Evolutionary conservation across 2,888 invertebrate genomes (phyloP), one percentile per base, ranked within the genome.

Genomic region (Apodemia mormo): DNA sequence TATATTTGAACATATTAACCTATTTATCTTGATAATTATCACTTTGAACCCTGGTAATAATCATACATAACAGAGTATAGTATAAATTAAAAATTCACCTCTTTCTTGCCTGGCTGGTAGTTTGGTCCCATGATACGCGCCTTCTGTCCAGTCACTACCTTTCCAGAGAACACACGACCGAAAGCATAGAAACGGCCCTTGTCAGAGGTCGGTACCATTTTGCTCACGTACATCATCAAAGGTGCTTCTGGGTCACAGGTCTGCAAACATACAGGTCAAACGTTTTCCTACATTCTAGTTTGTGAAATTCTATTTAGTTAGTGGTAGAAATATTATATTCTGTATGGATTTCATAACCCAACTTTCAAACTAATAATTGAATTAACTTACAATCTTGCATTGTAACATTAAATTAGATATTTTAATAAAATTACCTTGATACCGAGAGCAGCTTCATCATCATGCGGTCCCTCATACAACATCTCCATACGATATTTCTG

Each of bases 121-220:
- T 99, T 99, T 81, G 99, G 99, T 78, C 99, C 99, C 98, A 99
- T 99, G 92, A 99, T 99, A 84, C 99, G 97, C 74, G 98, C 98
- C 93, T 98, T 98, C 95, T 96, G 96, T 71, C 98, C 98, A 70
- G 98, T 98, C 77, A 96, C 94, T 9, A 97, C 96, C 91, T 97
- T 98, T 82, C 99, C 99, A 79, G 99, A 97, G 95, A 99, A 99
- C 45, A 99, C 99, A 93, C 99, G 99, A 68, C 99, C 99, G 90
- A 99, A 99, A 73, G 99, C 99, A 93, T 99, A 99, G 96, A 99
- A 99, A 87, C 99, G 97, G 75, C 99, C 99, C 94, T 99, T 99
- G 93, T 99, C 99, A 14, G 98, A 97, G 22, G 99, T 99, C 78
- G 99, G 99, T 88, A 99, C 99, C 99, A 99, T 99, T 94, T 99